Base-by-base conservation (phyloP, 2,113 vertebrate species). In the Eidolon helvum region DNA sequence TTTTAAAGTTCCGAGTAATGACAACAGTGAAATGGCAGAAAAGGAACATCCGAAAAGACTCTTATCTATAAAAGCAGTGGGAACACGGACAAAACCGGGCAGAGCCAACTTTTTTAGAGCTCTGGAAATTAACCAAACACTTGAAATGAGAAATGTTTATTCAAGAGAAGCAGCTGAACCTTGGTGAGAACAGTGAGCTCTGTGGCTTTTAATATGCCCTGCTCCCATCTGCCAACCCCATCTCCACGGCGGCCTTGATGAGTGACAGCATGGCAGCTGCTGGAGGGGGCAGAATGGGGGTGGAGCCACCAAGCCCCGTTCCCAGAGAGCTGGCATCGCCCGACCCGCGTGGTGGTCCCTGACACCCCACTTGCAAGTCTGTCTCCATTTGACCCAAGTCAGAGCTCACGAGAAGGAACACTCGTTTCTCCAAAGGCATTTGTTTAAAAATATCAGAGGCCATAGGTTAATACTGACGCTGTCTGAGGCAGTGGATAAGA, bases 381-480 rank as follows among this genome's bases (percentile, higher is more conserved):
- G 2, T 16, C 68, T 45, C 35, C 38, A 11, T 43, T 11, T 0
- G 8, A 28, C 38, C 4, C 22, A 9, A 57, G 30, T 71, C 16
- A 8, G 11, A 68, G 78, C 78, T 75, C 38, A 48, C 48, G 2
- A 0, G 0, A 10, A 45, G 38, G 69, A 75, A 38, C 38, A 33
- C 12, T 22, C 18, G 5, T 68, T 57, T 48, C 48, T 21, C 38
- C 69, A 3, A 18, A 10, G 48, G 18, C 19, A 10, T 38, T 33
- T 33, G 26, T 48, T 45, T 55, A 12, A 83, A 59, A 30, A 50
- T 50, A 4, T 7, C 61, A 2, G 15, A 65, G 55, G 55, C 22
- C 5, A 28, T 2, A 2, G 7, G 6, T 45, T 1, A 33, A 24
- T 0, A 35, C 0, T 2, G 9, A 53, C 28, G 71, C 38, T 21